These are phyloP conservation scores for Himalopsyche japonica DNA, from an alignment of 2,888 invertebrate genomes.

Conservation along the genomic window DNA sequence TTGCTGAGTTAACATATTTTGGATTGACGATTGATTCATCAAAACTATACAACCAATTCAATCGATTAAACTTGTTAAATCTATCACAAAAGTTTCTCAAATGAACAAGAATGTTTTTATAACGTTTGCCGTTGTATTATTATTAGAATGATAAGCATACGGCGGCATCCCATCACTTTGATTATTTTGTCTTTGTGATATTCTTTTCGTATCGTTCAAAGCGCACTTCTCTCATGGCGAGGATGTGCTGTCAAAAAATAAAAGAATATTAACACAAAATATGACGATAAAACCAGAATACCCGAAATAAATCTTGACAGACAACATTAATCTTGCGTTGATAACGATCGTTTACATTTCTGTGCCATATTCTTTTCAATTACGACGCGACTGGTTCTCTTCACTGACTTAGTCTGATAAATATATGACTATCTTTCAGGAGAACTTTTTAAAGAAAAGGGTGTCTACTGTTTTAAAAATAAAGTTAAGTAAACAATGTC, in stretches of 20 bases:
- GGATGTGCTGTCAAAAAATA: neutral
- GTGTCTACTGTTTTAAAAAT: no score
- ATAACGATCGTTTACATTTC: slow-evolving; percentile 34
- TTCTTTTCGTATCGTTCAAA: neutral
- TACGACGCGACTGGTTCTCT: slow-evolving; percentile 17
- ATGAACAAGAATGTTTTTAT: no score
- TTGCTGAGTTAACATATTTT: no score
- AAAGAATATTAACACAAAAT: slow-evolving; percentile 31
- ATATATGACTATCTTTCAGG: no score
- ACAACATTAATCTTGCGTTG: slow-evolving; percentile 33
- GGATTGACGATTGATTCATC: no score
- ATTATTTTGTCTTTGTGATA: neutral
- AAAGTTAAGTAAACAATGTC: no score
- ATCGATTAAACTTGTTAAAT: no score
- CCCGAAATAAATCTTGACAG: slow-evolving; percentile 36
- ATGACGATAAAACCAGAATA: slow-evolving; percentile 35
- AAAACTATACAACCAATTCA: no score
- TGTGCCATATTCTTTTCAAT: slow-evolving; percentile 38
- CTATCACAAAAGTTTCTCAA: no score
- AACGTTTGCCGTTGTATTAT: no score
- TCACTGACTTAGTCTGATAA: slow-evolving; percentile 3
- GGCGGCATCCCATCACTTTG: neutral
- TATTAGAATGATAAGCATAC: no score
- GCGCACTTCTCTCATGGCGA: neutral
- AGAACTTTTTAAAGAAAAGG: no score